Evolutionary conservation across 2,113 vertebrate species (phyloP), one percentile per base, ranked within the genome.

Genomic region (Poeciliopsis retropinna): DNA sequence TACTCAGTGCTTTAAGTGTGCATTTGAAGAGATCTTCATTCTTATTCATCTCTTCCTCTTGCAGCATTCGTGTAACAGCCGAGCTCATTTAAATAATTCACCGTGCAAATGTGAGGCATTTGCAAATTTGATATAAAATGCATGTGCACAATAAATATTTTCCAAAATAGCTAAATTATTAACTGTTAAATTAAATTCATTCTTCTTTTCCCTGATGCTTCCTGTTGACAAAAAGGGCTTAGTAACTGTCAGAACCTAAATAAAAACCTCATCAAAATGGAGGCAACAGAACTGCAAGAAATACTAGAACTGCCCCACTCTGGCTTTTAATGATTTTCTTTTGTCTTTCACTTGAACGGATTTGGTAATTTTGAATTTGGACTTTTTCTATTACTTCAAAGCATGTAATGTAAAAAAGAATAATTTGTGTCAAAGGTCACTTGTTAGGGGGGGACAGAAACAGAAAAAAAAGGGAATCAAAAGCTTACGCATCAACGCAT

Each of bases 51-150:
- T 76, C 30, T 34, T 70, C 27, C 31, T 14, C 74, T 80, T 69
- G 34, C 47, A 74, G 34, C 25, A 32, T 29, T 14, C 14, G 64
- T 73, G 63, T 72, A 61, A 72, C 69, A 37, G 64, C 37, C 31
- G 60, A 32, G 64, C 72, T 78, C 57, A 82, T 85, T 72, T 67
- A 29, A 87, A 77, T 44, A 71, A 77, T 79, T 75, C 77, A 44
- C 64, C 66, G 57, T 64, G 64, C 44, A 77, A 75, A 79, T 25
- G 70, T 19, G 69, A 78, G 10, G 41, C 34, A 80, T 85, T 87
- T 73, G 72, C 78, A 82, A 44, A 84, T 78, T 64, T 78, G 70
- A 75, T 70, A 64, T 28, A 47, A 69, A 79, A 84, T 31, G 30
- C 29, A 41, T 64, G 74, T 83, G 17, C 60, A 31, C 30, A 73